Percentiles rank a stretch among this genome's conserved stretches.
Evolutionary conservation across 2,888 invertebrate species (phyloP).

Genomic region (Parnassius mnemosyne): DNA sequence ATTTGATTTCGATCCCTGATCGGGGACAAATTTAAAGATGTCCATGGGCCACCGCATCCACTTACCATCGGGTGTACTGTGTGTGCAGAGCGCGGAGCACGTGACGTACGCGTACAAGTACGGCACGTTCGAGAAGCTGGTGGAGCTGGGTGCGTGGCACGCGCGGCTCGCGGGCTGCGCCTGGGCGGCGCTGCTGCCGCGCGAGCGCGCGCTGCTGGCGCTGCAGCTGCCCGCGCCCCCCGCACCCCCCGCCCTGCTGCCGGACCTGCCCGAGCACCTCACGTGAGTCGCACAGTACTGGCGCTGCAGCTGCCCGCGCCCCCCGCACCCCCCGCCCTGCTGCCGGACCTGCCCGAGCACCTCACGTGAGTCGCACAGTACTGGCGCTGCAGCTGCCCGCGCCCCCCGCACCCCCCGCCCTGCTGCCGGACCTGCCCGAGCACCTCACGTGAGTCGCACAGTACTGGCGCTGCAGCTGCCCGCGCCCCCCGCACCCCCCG

Average conservation of each 20-base stretch:
- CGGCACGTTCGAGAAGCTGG: constrained; percentile 95
- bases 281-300: constrained; percentile 64
- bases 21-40: too few species aligned
- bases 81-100: constrained; percentile 91
- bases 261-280: constrained; percentile 36
- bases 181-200: constrained; percentile 84
- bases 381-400: constrained; percentile 77
- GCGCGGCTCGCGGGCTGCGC: constrained; percentile 90
- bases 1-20: too few species aligned
- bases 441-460: constrained; percentile 15
- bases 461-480: constrained; percentile 38
- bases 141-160: constrained; percentile 93
- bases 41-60: too few species aligned
- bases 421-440: not conserved
- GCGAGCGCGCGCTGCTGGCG: constrained; percentile 87
- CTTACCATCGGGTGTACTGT: not conserved
- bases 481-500: too few species aligned
- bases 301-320: constrained; percentile 69
- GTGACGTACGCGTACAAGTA: constrained; percentile 95
- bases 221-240: constrained; percentile 26
- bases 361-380: constrained; percentile 52
- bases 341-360: constrained; percentile 34
- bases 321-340: constrained; percentile 38
- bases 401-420: constrained; percentile 14
- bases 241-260: constrained; percentile 38